Base-by-base conservation (phyloP, 2,888 invertebrate genomes). In the Ecliptopera silaceata region DNA sequence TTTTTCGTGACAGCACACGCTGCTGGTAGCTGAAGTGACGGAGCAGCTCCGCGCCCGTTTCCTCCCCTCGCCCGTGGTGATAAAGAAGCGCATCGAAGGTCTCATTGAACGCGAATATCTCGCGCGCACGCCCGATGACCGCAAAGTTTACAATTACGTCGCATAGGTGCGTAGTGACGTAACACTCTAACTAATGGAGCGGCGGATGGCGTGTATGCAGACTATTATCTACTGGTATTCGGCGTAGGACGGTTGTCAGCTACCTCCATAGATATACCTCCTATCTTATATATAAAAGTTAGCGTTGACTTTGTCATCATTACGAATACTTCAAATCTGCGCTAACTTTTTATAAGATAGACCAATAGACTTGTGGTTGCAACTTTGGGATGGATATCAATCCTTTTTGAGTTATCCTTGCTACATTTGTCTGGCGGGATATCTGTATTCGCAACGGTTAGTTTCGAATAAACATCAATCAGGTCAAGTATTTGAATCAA, bases 61-160 rank as follows among this genome's bases (percentile, higher is more conserved):
- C 94, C 94, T 98, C 90, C 99, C 99, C 64, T 98, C 98, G 74
- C 99, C 99, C 51, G 97, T 97, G 70, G 96, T 99, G 71, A 99
- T 99, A 84, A 99, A 99, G 93, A 99, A 99, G 89, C 95, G 99
- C 85, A 99, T 99, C 91, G 99, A 99, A 92, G 98, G 98, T 63
- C 95, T 99, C 79, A 99, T 99, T 86, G 99, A 99, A 92, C 94
- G 99, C 71, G 99, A 99, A 92, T 99, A 99, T 92, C 93, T 99
- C 82, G 97, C 98, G 70, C 95, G 99, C 88, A 98, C 98, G 80
- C 96, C 97, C 57, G 98, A 98, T 91, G 99, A 99, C 93, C 94
- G 97, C 92, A 98, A 98, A 94, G 95, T 97, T 79, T 98, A 98
- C 93, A 96, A 97, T 70, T 98, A 98, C 92, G 97, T 98, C 91